A percentile compares a stretch with the other conserved stretches of the same genome.
These are phyloP conservation scores for Dolichomitus sp. DNA, from an alignment of 2,888 invertebrate species.

Conservation along the genomic window DNA sequence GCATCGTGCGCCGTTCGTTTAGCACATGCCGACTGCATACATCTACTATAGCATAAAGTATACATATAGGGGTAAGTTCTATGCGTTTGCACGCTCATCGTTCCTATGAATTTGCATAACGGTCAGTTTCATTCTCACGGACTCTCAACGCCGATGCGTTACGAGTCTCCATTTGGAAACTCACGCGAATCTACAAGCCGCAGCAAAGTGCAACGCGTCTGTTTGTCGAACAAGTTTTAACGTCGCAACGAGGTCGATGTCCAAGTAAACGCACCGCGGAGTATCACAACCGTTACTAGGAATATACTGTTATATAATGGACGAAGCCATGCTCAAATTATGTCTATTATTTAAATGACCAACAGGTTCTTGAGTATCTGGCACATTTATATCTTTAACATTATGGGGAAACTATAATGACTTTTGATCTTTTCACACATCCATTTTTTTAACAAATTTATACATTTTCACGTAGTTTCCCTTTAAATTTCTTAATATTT, in stretches of 20 bases:
- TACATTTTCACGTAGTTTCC: too few relatives aligned
- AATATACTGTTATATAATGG: neutral
- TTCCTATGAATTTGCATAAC: conserved; percentile 79
- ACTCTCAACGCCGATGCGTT: conserved; percentile 32
- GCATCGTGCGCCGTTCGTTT: conserved; percentile 67
- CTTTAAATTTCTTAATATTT: too few relatives aligned
- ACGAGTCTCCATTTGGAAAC: conserved; percentile 29
- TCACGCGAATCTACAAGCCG: conserved; percentile 17
- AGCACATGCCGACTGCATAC: conserved; percentile 24
- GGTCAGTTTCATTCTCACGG: conserved; percentile 69
- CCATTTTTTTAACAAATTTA: too few relatives aligned
- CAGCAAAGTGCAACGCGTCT: conserved; percentile 12
- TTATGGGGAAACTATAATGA: too few relatives aligned
- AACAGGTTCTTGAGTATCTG: neutral
- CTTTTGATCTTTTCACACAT: too few relatives aligned
- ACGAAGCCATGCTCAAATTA: neutral
- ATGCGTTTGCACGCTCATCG: conserved; percentile 62
- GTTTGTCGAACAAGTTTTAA: conserved; percentile 31
- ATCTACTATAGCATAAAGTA: conserved; percentile 5
- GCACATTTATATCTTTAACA: too few relatives aligned
- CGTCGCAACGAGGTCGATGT: neutral
- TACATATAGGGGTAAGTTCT: conserved; percentile 15
- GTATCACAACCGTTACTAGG: conserved; percentile 19
- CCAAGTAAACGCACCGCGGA: neutral
- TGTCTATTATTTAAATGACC: neutral